Evolutionary conservation across 2,888 invertebrate genomes (phyloP).

Genomic region (Scrobipalpa atriplicella): DNA sequence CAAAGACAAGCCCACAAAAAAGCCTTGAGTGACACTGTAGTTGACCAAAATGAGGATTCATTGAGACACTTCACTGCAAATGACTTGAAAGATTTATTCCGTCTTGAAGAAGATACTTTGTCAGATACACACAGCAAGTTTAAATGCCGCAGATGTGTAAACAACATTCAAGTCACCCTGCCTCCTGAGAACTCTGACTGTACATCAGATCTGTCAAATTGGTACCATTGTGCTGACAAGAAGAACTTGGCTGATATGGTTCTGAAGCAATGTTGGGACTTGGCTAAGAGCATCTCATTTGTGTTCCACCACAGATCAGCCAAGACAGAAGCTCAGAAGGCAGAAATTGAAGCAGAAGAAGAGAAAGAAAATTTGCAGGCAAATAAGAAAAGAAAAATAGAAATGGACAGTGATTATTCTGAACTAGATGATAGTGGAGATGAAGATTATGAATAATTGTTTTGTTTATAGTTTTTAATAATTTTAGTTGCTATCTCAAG

Average conservation of each 20-base stretch:
- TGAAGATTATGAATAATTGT: conserved; percentile 71
- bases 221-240: conserved; percentile 96
- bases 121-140: conserved; percentile 96
- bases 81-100: conserved; percentile 96
- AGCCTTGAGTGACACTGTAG: conserved; percentile 97
- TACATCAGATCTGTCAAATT: conserved; percentile 95
- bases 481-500: conserved; percentile 25
- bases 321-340: conserved; percentile 77
- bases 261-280: conserved; percentile 94
- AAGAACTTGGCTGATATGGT: conserved; percentile 91
- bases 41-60: conserved; percentile 98
- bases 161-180: conserved; percentile 92
- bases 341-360: conserved; percentile 54
- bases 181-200: conserved; percentile 97
- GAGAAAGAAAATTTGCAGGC: conserved; percentile 69
- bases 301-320: conserved; percentile 98
- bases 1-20: conserved; percentile 99
- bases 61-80: conserved; percentile 96
- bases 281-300: conserved; percentile 94
- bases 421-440: conserved; percentile 77
- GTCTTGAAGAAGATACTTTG: conserved; percentile 90
- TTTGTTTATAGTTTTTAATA: conserved; percentile 28
- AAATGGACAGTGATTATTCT: conserved; percentile 76
- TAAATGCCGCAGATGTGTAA: conserved; percentile 94
- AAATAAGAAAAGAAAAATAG: conserved; percentile 65